Conservation (phyloP, 2,113 vertebrate genomes). For the Lepidothrix coronata region DNA sequence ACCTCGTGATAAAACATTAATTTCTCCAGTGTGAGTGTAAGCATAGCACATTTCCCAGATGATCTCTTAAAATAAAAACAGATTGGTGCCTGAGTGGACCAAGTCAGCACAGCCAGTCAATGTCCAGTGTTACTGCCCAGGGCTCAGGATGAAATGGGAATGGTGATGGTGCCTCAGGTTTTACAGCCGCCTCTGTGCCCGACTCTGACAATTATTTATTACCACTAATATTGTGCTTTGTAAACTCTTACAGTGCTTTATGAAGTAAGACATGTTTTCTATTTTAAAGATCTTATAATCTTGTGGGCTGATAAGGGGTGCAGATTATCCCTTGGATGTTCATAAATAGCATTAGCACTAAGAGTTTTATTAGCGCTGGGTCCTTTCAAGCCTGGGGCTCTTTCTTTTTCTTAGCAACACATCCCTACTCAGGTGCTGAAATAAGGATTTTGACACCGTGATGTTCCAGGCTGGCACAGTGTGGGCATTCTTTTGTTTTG, state of each 20-base stretch:
- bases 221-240: not conserved
- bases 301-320: conserved; percentile 15
- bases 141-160: not conserved
- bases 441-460: not conserved
- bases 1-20: not conserved
- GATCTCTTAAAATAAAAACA: not conserved
- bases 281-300: conserved; percentile 41
- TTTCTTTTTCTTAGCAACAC: not conserved
- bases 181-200: not conserved
- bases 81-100: not conserved
- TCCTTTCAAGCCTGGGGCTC: not conserved
- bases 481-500: not conserved
- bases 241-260: not conserved
- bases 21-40: not conserved
- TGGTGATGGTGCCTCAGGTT: not conserved
- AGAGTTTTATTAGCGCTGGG: conserved; percentile 10
- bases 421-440: not conserved
- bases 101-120: not conserved
- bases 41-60: not conserved
- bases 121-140: not conserved
- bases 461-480: not conserved
- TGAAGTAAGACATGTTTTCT: conserved; percentile 19
- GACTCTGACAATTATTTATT: not conserved
- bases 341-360: conserved; percentile 49
- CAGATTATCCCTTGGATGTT: conserved; percentile 46